Base-by-base conservation (phyloP, 2,888 invertebrate species). In the Synanthedon vespiformis region DNA sequence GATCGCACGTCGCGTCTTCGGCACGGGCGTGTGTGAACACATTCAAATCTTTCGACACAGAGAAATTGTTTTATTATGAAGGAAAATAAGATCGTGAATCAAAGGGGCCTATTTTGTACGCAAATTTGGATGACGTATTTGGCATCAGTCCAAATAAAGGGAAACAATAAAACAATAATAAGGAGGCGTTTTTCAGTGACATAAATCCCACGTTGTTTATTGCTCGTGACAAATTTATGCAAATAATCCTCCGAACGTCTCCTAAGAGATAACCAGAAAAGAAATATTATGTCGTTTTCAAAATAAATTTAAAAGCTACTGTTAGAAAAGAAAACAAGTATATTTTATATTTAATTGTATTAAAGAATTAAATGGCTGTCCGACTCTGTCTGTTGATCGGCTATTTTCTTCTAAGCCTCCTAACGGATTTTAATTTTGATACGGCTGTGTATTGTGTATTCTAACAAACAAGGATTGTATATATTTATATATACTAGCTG, bases 81-180 rank as follows among this genome's bases (percentile, higher is more conserved):
- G 58, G 57, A 60, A 62, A 61, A 61, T 59, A 57, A 56, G 55
- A 56, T 53, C 58, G 56, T 68, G 59, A 65, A 67, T 65, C 65
- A 67, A 63, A 61, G 55, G 53, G 55, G 52, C 56, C 62, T 62
- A 61, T 63, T 65, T 63, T 58, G 58, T 64, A 62, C 56, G 61
- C 56, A 67, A 65, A 66, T 67, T 65, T 60, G 53, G 58, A 61
- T 61, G 63, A 63, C 61, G 61, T 63, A 62, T 64, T 66, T 70
- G 68, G 70, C 65, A 41, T 54, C 48, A 49, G 51, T 60, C 67
- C 69, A 68, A 58, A 58, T 56, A 57, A 61, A 57, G 55, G 58
- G 58, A 63, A 58, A 59, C 53, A 61, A 66, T 62, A 62, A 63
- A 65, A 65, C 63, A n/a, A n/a, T 63, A 62, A 60, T 58, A 58